These are phyloP conservation scores for Pipistrellus pipistrellus DNA, from an alignment of 2,797 vertebrate species.

Conservation along the genomic window DNA sequence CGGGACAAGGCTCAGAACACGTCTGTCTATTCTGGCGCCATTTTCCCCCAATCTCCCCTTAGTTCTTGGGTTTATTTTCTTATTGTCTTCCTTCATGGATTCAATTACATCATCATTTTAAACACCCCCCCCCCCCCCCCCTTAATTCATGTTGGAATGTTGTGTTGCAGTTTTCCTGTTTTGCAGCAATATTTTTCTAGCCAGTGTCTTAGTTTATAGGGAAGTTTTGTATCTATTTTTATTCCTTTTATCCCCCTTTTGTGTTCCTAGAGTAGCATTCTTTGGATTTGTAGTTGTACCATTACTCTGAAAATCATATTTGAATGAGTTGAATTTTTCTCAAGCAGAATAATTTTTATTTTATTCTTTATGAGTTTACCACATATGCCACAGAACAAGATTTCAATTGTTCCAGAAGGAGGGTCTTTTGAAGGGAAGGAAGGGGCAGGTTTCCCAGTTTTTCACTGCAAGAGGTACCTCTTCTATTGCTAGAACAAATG, in stretches of 20 bases:
- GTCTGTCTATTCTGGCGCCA: no score
- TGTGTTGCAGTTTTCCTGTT: neutral
- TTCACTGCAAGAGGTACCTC: neutral
- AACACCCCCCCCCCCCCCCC: no score
- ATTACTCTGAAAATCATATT: constrained; percentile 4
- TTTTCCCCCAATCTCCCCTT: no score
- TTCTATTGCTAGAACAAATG: neutral
- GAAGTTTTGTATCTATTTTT: constrained; percentile 2
- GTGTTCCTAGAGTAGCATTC: neutral
- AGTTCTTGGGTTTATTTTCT: no score
- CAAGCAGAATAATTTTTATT: neutral
- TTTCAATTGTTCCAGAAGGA: neutral
- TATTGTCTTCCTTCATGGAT: no score
- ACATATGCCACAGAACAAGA: neutral
- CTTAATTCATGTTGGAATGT: neutral
- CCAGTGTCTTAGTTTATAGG: neutral
- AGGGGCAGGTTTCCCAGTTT: neutral
- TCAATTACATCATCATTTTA: no score
- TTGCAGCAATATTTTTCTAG: constrained; percentile 10
- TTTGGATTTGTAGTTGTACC: neutral
- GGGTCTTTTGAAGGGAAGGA: neutral
- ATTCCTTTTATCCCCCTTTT: neutral
- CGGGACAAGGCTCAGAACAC: no score
- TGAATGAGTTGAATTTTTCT: constrained; percentile 6
- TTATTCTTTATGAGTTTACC: neutral